A percentile compares a stretch with the other conserved stretches of the same genome.
Conservation (phyloP, 2,113 vertebrate genomes). For the Pseudonaja textilis region DNA sequence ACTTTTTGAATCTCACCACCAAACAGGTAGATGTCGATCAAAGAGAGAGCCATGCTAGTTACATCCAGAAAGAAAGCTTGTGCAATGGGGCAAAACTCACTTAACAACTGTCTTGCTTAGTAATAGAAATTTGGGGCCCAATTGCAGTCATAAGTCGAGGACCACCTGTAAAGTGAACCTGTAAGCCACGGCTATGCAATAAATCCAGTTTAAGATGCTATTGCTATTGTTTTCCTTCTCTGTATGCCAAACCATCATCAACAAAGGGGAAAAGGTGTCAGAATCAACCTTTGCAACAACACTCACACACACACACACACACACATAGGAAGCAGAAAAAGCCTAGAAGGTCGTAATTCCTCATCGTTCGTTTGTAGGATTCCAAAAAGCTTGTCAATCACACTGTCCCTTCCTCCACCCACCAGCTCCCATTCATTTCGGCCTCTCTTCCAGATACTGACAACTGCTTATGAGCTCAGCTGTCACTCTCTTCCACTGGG, state of each 20-base stretch:
- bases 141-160: not conserved
- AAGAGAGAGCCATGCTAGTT: not conserved
- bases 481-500: slow-evolving; percentile 71
- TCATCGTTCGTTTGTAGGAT: slow-evolving; percentile 28
- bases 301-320: no score
- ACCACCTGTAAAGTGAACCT: not conserved
- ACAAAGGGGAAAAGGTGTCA: not conserved
- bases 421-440: slow-evolving; percentile 14
- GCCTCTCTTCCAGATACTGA: slow-evolving; percentile 64
- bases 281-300: not conserved
- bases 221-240: not conserved
- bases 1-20: no score
- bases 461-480: slow-evolving; percentile 70
- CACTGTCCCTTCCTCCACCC: slow-evolving; percentile 2
- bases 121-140: not conserved
- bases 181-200: not conserved
- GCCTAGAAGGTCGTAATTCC: not conserved
- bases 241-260: not conserved
- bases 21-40: not conserved
- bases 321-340: not conserved
- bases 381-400: slow-evolving; percentile 26
- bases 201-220: not conserved
- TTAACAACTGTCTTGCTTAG: not conserved
- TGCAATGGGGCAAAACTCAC: not conserved
- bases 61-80: not conserved